phyloP scores from a whole-genome alignment of 1,140 invertebrate species.

The Cepaea nemoralis region DNA sequence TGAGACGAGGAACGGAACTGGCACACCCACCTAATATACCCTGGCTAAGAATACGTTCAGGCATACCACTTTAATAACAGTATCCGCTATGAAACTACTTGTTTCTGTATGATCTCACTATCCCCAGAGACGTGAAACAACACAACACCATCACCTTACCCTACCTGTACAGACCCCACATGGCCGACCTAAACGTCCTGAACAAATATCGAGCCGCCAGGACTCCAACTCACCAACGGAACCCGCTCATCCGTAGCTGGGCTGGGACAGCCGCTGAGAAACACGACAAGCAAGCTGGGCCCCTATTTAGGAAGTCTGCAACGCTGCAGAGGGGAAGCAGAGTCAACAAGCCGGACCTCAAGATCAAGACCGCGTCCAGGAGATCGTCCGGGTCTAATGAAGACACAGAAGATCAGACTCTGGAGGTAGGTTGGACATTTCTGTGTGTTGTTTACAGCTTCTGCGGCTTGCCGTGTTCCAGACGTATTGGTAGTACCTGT shows the following conservation, averaged over 20 bases:
- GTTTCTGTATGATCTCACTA: too few relatives aligned
- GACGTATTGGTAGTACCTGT: too few relatives aligned
- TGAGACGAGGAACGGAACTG: too few relatives aligned
- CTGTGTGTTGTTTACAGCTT: too few relatives aligned
- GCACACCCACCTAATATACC: too few relatives aligned
- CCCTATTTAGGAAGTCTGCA: neutral
- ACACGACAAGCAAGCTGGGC: neutral
- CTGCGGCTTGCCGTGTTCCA: too few relatives aligned
- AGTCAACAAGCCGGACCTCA: neutral
- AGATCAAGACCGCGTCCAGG: neutral
- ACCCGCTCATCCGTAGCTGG: neutral
- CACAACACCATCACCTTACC: slow-evolving; percentile 40
- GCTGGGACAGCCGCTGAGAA: neutral
- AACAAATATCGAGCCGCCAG: slow-evolving; percentile 39
- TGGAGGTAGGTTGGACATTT: slow-evolving; percentile 31
- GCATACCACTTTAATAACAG: too few relatives aligned
- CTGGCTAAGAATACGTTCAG: too few relatives aligned
- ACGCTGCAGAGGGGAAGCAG: neutral
- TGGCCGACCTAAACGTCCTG: slow-evolving; percentile 43
- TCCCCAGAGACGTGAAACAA: slow-evolving; percentile 26
- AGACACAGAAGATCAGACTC: neutral
- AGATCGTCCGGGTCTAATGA: slow-evolving; percentile 3
- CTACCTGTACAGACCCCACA: slow-evolving; percentile 46
- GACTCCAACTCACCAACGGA: neutral
- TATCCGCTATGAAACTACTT: too few relatives aligned